Percentiles rank a stretch among this genome's conserved stretches.
Conservation (phyloP, 2,797 vertebrate species). For the Diceros bicornis region DNA sequence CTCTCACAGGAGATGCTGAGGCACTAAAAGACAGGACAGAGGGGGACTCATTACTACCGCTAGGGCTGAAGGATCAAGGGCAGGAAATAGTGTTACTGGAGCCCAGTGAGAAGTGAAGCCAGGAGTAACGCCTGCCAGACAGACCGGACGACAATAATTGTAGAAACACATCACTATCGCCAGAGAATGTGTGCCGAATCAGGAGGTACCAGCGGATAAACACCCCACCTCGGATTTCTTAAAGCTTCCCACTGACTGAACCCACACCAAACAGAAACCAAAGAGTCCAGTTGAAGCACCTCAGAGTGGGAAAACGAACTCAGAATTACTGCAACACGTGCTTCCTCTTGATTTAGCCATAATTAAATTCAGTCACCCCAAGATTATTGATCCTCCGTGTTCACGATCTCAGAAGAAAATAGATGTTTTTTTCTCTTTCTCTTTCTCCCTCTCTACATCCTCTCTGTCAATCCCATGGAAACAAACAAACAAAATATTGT, state of each 20-base stretch:
- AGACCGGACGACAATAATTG: fast-evolving
- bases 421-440: background rate
- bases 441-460: background rate
- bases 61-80: background rate
- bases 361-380: background rate
- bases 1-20: background rate
- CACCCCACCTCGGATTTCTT: background rate
- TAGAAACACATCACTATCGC: background rate
- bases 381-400: fast-evolving
- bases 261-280: no score
- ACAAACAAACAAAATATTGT: background rate
- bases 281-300: background rate
- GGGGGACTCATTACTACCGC: fast-evolving
- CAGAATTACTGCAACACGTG: background rate
- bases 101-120: background rate
- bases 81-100: no score
- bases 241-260: background rate
- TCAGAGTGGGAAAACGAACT: background rate
- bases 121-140: background rate
- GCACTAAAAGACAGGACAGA: background rate
- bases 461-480: background rate
- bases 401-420: background rate
- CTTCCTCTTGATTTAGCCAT: background rate
- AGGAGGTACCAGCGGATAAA: background rate
- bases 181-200: background rate